Conservation (phyloP, 2,113 vertebrate species). For the Myotis davidii region DNA sequence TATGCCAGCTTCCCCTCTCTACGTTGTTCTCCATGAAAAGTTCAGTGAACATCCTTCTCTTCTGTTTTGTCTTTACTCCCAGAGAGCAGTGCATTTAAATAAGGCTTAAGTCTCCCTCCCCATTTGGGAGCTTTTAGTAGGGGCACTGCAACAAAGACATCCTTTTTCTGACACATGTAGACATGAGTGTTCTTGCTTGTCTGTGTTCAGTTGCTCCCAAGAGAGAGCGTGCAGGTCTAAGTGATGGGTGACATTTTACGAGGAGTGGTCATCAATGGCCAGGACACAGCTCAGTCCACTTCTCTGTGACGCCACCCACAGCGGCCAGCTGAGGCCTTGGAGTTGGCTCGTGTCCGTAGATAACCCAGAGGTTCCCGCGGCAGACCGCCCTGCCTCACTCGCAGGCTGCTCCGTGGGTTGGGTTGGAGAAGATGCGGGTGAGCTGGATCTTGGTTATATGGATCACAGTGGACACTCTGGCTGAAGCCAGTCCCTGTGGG, state of each 20-base stretch:
- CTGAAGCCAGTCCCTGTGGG: not conserved
- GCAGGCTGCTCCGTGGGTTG: fast-evolving
- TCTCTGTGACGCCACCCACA: not conserved
- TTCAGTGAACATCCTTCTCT: fast-evolving
- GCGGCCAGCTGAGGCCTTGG: not conserved
- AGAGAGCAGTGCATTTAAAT: not conserved
- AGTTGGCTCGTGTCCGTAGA: fast-evolving
- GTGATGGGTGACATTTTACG: fast-evolving
- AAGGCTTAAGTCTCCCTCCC: not conserved
- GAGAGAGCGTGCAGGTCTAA: not conserved
- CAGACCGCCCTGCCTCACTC: fast-evolving
- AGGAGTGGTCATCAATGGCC: fast-evolving
- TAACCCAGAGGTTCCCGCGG: not conserved
- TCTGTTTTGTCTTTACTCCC: not conserved
- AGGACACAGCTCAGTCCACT: not conserved
- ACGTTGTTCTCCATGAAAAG: fast-evolving
- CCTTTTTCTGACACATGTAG: not conserved
- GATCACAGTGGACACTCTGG: fast-evolving
- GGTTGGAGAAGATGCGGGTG: fast-evolving
- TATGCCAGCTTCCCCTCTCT: not conserved
- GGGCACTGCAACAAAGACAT: not conserved
- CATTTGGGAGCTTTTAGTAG: not conserved
- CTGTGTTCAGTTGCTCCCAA: not conserved
- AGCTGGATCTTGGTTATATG: not conserved
- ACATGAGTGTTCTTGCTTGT: not conserved